phyloP scores from a whole-genome alignment of 2,797 vertebrate genomes.

The Limosa lapponica region DNA sequence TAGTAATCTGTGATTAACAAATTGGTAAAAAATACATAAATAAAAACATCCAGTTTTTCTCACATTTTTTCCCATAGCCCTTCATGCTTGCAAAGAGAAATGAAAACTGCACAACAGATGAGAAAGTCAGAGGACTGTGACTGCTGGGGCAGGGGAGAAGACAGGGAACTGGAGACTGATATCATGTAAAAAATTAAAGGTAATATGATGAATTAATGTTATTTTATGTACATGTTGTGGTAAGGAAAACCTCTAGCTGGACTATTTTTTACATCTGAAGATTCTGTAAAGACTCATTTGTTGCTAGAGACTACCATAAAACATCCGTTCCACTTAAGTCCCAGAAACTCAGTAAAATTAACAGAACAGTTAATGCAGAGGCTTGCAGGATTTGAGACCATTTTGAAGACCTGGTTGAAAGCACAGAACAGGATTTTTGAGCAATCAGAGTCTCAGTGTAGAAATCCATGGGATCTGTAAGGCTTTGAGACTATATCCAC shows the following conservation, averaged over 20 bases:
- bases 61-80: not conserved
- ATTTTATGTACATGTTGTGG: not conserved
- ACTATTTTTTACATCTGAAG: not conserved
- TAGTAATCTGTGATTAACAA: not conserved
- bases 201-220: not conserved
- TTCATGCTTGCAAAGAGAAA: not conserved
- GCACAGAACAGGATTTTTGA: fast-evolving
- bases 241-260: not conserved
- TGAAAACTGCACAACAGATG: not conserved
- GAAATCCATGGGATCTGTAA: not conserved
- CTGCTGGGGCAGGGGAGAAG: not conserved
- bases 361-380: not conserved
- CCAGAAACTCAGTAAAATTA: not conserved
- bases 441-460: not conserved
- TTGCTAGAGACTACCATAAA: not conserved
- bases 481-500: not conserved
- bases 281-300: not conserved
- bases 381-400: not conserved
- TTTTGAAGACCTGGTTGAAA: not conserved
- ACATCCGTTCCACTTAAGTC: not conserved
- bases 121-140: not conserved
- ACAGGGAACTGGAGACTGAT: not conserved
- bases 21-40: not conserved
- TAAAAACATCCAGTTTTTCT: not conserved
- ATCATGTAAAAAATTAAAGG: not conserved